Percentiles rank a stretch among this genome's conserved stretches.
These are phyloP conservation scores for Drosophila multiciliata DNA, from an alignment of 2,888 invertebrate genomes.

Conservation along the genomic window DNA sequence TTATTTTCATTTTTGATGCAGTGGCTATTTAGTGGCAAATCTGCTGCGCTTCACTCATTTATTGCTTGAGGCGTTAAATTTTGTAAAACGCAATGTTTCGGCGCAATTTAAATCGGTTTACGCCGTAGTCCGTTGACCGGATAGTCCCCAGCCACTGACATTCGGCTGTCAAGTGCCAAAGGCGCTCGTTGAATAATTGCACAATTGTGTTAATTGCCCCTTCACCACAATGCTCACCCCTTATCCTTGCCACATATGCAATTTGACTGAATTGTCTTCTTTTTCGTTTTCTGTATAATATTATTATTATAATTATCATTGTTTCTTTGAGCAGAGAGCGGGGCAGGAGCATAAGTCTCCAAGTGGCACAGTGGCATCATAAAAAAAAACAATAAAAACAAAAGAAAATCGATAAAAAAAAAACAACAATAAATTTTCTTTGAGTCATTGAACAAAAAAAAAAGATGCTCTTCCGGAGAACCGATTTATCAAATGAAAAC, in stretches of 20 bases:
- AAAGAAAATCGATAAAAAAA: neutral
- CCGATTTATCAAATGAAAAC: neutral
- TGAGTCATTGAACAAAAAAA: neutral
- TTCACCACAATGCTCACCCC: neutral
- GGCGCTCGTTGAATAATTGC: conserved; percentile 50
- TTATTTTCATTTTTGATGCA: conserved; percentile 51
- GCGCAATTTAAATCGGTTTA: conserved; percentile 48
- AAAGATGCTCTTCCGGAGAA: neutral
- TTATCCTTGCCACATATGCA: neutral
- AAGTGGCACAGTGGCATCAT: neutral
- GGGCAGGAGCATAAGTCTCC: neutral
- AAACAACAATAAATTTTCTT: neutral
- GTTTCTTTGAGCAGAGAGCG: neutral
- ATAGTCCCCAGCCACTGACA: conserved; percentile 41
- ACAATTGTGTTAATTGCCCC: conserved; percentile 35
- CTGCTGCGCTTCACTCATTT: conserved; percentile 38
- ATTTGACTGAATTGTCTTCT: conserved; percentile 1
- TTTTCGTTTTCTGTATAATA: conserved; percentile 7
- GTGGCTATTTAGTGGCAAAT: conserved; percentile 43
- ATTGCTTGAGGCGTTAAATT: conserved; percentile 21
- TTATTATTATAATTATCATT: conserved; percentile 1
- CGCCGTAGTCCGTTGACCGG: conserved; percentile 4
- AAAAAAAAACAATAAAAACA: neutral
- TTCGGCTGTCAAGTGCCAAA: conserved; percentile 48
- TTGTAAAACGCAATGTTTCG: conserved; percentile 40